Percentiles rank a stretch among this genome's conserved stretches.
Conservation (phyloP, 2,113 vertebrate species). For the Zosterops pallidus region DNA sequence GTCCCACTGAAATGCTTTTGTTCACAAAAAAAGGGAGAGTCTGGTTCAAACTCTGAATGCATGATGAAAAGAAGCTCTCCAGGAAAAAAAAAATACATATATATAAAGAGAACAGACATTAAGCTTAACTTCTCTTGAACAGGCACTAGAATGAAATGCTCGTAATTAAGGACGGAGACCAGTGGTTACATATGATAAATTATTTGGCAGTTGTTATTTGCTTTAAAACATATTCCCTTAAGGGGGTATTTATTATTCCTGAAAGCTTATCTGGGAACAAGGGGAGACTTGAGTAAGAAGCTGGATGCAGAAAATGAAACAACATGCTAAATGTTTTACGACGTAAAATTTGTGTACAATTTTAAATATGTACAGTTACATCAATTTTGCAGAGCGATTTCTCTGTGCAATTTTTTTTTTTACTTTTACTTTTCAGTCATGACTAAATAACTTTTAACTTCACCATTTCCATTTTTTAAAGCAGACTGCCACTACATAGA, state of each 20-base stretch:
- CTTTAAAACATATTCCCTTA: conserved; percentile 61
- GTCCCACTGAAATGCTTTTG: conserved; percentile 15
- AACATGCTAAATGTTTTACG: conserved; percentile 42
- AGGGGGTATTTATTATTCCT: conserved; percentile 54
- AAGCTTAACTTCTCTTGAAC: not conserved
- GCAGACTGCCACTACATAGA: not conserved
- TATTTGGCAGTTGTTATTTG: conserved; percentile 54
- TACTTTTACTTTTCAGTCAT: not conserved
- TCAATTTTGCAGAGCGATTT: conserved; percentile 42
- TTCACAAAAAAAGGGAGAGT: conserved; percentile 7
- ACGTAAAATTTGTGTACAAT: conserved; percentile 19
- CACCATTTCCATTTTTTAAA: not conserved
- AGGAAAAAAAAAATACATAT: not conserved
- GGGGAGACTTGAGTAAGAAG: conserved; percentile 2
- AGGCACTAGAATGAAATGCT: conserved; percentile 5
- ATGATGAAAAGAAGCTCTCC: not conserved
- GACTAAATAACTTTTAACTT: conserved; percentile 19
- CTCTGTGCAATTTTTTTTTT: not conserved
- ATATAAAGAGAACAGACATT: not conserved
- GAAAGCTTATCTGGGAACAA: conserved; percentile 49
- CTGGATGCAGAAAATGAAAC: conserved; percentile 35
- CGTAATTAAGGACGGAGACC: conserved; percentile 44
- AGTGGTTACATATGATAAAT: conserved; percentile 58
- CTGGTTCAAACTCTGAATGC: conserved; percentile 12
- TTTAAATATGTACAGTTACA: conserved; percentile 22